Base-by-base conservation (phyloP, 2,797 vertebrate genomes). In the Diplodus puntazzo region DNA sequence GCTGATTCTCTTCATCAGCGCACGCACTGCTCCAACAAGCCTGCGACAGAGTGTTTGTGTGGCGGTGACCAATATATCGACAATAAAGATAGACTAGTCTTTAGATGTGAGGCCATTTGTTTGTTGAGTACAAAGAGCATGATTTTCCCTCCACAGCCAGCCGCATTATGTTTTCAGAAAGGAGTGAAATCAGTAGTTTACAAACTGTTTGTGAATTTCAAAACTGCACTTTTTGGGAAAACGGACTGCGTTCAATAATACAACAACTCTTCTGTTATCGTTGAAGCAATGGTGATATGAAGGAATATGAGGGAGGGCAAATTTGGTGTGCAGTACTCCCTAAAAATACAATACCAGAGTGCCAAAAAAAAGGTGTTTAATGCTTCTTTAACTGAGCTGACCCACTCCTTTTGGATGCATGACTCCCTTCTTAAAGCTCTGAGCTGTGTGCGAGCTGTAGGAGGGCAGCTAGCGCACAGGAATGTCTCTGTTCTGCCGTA, bases 401-500 rank as follows among this genome's bases (percentile, higher is more conserved):
- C 81, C 88, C 70, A 21, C 67, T 85, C 78, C 77, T 80, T 82
- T 87, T 79, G 74, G 70, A 81, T 89, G 81, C 78, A 80, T 21
- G 82, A 78, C 67, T 81, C 62, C 52, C 53, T 45, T 77, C 66
- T 81, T 76, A 76, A 75, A 87, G 84, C 87, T 84, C 55, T 75
- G 66, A 81, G 86, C 86, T 62, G 73, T 72, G 86, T 81, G 69
- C 67, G 43, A 78, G 83, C 86, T 77, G 87, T 79, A 80, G 80
- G 88, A 85, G 86, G 83, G 71, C 78, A 77, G 82, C 80, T 73
- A 77, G 77, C 25, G 2, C 57, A 59, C 85, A 78, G 90, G 83
- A 90, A 88, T 89, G 85, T 81, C 76, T 89, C 80, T 58, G 83
- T 65, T 75, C 69, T 80, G 83, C 84, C 1, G 79, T 79, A 83